Evolutionary conservation across 1,140 invertebrate species (phyloP), one percentile per base, ranked within the genome.

Genomic region (Dreissena rostriformis): DNA sequence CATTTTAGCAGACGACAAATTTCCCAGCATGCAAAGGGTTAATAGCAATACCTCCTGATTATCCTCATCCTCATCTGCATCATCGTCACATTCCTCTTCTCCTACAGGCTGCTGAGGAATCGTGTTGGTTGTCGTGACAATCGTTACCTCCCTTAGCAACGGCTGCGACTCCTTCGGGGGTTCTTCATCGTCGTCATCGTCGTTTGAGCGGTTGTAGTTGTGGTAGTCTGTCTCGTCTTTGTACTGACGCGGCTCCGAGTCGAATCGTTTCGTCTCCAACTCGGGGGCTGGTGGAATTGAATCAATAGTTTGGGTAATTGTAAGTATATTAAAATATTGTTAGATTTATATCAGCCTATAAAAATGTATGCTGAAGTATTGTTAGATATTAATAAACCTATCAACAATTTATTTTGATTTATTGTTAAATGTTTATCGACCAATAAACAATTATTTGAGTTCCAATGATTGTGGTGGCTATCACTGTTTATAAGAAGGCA

Each of bases 91-190:
- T 22, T 86, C 72, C 71, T 80, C 70, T 29, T 86, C 76, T 49
- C 24, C 26, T 51, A 24, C 51, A 55, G 28, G 39, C 29, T 29
- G 73, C 19, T 73, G 67, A 57, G 80, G 73, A 51, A 79, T 80
- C 8, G 63, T 84, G 49, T 71, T 84, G 5, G 82, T 86, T 55
- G 78, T 78, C 15, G 78, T 83, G 17, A 86, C 80, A 19, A 89
- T 89, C 17, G 83, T 87, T 22, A 90, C 89, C 75, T 88, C 87
- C 12, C 84, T 86, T 26, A 92, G 68, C 75, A 92, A 55, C 2
- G 91, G 89, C 65, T 89, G 85, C 22, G 90, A 89, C 79, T 92
- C 91, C 68, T 86, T 87, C 1, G 88, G 89, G 0, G 88, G 77
- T 26, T 90, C 89, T 65, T 85, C 88, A 24, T 85, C 83, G n/a